phyloP scores from a whole-genome alignment of 1,140 invertebrate species.

The Whitmania pigra region DNA sequence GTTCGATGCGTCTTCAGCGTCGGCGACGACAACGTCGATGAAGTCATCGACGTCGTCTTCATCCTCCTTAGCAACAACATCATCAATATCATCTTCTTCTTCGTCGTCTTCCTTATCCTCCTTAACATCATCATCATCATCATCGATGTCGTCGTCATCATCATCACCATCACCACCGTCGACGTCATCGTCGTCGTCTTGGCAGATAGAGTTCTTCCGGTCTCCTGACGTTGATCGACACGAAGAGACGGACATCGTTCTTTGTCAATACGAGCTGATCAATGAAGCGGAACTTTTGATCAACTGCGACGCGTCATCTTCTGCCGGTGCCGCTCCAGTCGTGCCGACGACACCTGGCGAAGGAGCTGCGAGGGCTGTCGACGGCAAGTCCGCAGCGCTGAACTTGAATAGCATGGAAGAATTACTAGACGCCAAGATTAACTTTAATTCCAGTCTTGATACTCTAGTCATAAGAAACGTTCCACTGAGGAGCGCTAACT shows the following conservation, averaged over 20 bases:
- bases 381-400: too few species aligned
- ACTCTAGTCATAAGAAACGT: too few species aligned
- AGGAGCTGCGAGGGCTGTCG: too few species aligned
- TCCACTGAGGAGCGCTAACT: too few species aligned
- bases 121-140: too few species aligned
- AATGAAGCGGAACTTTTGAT: neutral
- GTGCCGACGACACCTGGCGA: too few species aligned
- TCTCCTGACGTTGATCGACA: neutral
- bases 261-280: slow-evolving; percentile 3
- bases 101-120: neutral
- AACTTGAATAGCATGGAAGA: too few species aligned
- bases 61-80: neutral
- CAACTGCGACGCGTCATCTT: neutral
- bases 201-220: neutral
- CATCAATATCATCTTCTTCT: neutral
- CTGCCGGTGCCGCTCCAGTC: too few species aligned
- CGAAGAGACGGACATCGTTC: too few species aligned
- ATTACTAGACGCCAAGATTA: too few species aligned
- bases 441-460: too few species aligned
- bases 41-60: neutral
- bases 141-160: neutral
- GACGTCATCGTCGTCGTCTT: neutral
- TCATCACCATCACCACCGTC: neutral
- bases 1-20: neutral
- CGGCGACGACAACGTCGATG: neutral